Base-by-base conservation (phyloP, 2,888 invertebrate species). In the Mimachlamys varia region DNA sequence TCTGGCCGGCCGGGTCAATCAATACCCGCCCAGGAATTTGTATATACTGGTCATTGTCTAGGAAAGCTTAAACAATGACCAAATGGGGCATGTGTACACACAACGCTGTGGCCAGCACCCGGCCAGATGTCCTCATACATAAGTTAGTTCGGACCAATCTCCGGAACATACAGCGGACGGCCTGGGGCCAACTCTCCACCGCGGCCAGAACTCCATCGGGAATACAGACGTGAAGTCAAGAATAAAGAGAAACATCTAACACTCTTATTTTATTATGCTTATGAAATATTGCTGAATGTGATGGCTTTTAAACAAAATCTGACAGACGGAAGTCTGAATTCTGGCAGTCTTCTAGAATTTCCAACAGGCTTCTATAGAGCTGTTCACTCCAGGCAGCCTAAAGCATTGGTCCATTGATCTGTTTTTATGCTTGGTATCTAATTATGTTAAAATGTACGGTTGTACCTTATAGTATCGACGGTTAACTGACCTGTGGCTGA, bases 91-190 rank as follows among this genome's bases (percentile, higher is more conserved):
- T 53, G 53, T 76, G 33, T 76, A 27, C 27, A 76, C 33, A 76
- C 33, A 33, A 0, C 27, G 13, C 76, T 33, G 17, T 13, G 27
- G 76, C 76, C 17, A 76, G 27, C 76, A 27, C 27, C 27, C 0
- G 4, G 76, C 76, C 76, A 76, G 76, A 76, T 27, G 76, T 33
- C 76, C 33, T 76, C 76, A 76, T 76, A 76, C 76, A 76, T 76
- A 76, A 76, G 27, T 76, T 33, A 76, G 33, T 76, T 33, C 76
- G 1, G 27, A 10, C 27, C 27, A 27, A 76, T 76, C 22, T 62
- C 17, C 62, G 3, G 44, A 44, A 22, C 22, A 13, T 33, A 76
- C 76, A 27, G 33, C 33, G 12, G 15, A 4, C 62, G 22, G n/a
- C 62, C 10, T n/a, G 0, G 44, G 44, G n/a, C n/a, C 62, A 19